Base-by-base conservation (phyloP, 2,797 vertebrate species). In the Pitangus sulphuratus region DNA sequence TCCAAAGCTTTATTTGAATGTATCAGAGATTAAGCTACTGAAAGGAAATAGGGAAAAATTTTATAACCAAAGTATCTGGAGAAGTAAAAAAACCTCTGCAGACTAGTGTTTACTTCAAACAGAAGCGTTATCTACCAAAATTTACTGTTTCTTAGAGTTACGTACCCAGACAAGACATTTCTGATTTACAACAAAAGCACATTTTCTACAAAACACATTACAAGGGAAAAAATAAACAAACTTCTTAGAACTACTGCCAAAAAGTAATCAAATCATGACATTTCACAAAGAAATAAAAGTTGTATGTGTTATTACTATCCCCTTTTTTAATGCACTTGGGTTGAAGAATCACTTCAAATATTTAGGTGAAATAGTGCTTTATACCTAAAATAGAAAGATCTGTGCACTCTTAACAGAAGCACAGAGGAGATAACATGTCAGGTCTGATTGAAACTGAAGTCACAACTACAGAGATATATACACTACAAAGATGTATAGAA, bases 311-410 rank as follows among this genome's bases (percentile, higher is more conserved):
- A 96, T 75, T 93, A 98, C 97, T 97, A 98, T 97, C 81, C 97
- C 98, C 98, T 98, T 98, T 98, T 98, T 97, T 98, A 98, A 98
- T 98, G 98, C 83, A 96, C 51, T 90, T 91, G 15, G 20, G 68
- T 72, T 94, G 58, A 88, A 91, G 31, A 95, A 90, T 80, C 28
- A 86, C 60, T 85, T 93, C 75, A 92, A 57, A 71, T 75, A 47
- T 40, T 68, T 68, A 62, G 25, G 66, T 84, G 51, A 84, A 87
- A 90, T 42, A 61, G 51, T 56, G n/a, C 53, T 81, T 96, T 70
- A 71, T 74, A 44, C n/a, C 66, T 82, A 82, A 84, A 88, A 88
- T 37, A 31, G 60, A 95, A 91, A 87, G 30, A 45, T 72, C 84
- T 69, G 50, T 76, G 74, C 57, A 48, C 24, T 65, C 69, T 80